phyloP scores from a whole-genome alignment of 2,888 invertebrate species.

The Encarsia formosa region DNA sequence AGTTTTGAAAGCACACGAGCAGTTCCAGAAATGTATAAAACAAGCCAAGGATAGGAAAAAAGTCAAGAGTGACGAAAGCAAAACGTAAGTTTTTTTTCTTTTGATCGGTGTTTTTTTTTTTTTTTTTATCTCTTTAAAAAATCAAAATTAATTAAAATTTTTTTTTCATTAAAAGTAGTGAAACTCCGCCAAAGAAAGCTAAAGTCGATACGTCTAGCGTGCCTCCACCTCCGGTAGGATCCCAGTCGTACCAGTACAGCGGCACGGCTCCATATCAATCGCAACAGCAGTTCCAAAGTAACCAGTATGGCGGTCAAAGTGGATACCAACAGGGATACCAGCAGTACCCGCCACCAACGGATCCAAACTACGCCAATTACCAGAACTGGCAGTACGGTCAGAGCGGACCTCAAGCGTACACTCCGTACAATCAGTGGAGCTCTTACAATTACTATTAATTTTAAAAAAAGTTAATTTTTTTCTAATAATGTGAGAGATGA shows the following conservation, averaged over 20 bases:
- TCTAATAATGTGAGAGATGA: neutral
- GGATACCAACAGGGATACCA: constrained; percentile 54
- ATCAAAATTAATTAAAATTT: neutral
- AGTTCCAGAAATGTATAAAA: constrained; percentile 58
- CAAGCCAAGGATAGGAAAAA: constrained; percentile 68
- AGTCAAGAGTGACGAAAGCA: constrained; percentile 59
- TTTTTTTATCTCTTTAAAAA: neutral
- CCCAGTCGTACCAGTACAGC: constrained; percentile 49
- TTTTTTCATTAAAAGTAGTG: constrained; percentile 40
- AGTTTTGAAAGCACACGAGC: constrained; percentile 65
- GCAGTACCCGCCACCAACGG: constrained; percentile 49
- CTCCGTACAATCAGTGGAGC: constrained; percentile 50
- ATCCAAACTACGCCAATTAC: constrained; percentile 49
- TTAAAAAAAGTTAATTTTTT: no score
- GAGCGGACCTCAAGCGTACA: constrained; percentile 49
- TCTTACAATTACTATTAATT: constrained; percentile 50
- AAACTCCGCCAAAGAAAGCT: constrained; percentile 46
- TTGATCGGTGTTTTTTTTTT: constrained; percentile 21
- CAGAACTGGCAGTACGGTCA: constrained; percentile 50
- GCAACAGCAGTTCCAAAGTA: constrained; percentile 49
- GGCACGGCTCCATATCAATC: constrained; percentile 49
- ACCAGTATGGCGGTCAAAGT: constrained; percentile 55
- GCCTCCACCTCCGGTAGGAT: constrained; percentile 45
- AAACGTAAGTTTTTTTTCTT: constrained; percentile 50
- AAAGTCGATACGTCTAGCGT: constrained; percentile 32